Conservation (phyloP, 2,113 vertebrate genomes). For the Tinamus guttatus region DNA sequence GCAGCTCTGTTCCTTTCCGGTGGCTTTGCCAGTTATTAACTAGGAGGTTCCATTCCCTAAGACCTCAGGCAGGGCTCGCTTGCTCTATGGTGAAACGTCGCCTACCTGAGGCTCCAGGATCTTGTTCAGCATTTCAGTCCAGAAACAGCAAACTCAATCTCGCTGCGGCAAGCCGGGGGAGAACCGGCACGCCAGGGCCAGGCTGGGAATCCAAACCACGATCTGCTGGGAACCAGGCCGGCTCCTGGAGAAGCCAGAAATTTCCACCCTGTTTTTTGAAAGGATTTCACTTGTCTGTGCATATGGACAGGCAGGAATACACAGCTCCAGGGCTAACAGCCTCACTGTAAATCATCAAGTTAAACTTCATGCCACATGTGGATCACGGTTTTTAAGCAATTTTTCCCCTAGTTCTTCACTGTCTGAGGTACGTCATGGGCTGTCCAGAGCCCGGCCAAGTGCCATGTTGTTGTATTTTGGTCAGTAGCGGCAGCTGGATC, state of each 20-base stretch:
- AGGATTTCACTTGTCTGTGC: constrained; percentile 58
- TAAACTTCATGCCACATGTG: not conserved
- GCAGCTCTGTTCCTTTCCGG: constrained; percentile 58
- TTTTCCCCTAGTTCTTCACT: not conserved
- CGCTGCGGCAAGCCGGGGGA: constrained; percentile 75
- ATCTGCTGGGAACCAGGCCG: constrained; percentile 68
- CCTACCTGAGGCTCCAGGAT: constrained; percentile 81
- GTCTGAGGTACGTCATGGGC: not conserved
- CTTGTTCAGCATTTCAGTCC: constrained; percentile 74
- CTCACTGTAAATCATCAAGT: not conserved
- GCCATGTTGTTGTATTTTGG: not conserved
- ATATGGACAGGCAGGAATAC: not conserved
- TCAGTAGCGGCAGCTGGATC: not conserved
- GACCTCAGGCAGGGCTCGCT: constrained; percentile 72
- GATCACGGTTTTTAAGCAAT: not conserved
- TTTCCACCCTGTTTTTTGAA: constrained; percentile 76
- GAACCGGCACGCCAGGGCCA: constrained; percentile 74
- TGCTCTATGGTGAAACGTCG: constrained; percentile 73
- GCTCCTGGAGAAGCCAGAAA: constrained; percentile 76
- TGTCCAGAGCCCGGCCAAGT: not conserved
- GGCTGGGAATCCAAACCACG: constrained; percentile 77
- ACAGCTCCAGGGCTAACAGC: not conserved
- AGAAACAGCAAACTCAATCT: constrained; percentile 85
- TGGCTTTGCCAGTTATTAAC: constrained; percentile 20
- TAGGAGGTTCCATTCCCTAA: constrained; percentile 57